Percentiles rank a stretch among this genome's conserved stretches.
Evolutionary conservation across 2,888 invertebrate genomes (phyloP).

Genomic region (Polyommatus iphigenia): DNA sequence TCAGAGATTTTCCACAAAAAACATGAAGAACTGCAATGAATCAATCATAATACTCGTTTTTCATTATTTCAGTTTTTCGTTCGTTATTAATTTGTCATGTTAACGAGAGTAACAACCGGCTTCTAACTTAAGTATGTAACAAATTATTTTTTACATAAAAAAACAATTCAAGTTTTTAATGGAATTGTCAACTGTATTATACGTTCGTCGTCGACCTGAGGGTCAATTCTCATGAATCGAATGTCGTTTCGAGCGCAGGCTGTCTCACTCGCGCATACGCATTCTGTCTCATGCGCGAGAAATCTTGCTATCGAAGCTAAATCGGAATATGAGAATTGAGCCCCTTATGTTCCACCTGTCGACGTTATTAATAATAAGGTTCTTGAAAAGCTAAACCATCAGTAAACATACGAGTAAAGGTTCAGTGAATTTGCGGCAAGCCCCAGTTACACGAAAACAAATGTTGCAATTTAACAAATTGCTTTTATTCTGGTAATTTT

Average conservation of each 20-base stretch:
- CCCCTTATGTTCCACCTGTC: too few species aligned
- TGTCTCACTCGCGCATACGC: too few species aligned
- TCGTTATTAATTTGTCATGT: conserved; percentile 1
- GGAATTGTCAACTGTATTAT: neutral
- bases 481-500: conserved; percentile 1
- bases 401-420: neutral
- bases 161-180: neutral
- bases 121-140: neutral
- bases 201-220: neutral
- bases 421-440: neutral
- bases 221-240: neutral
- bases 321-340: neutral
- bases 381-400: neutral
- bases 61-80: neutral
- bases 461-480: conserved; percentile 1
- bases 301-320: too few species aligned
- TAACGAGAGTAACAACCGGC: neutral
- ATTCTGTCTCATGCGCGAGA: too few species aligned
- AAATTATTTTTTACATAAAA: neutral
- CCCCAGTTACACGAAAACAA: neutral
- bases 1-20: neutral
- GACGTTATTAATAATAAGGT: neutral
- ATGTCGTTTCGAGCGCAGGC: neutral
- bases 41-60: neutral
- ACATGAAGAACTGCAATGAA: neutral